A percentile compares a stretch with the other conserved stretches of the same genome.
These are phyloP conservation scores for Sphaerodactylus townsendi DNA, from an alignment of 2,113 vertebrate genomes.

Conservation along the genomic window DNA sequence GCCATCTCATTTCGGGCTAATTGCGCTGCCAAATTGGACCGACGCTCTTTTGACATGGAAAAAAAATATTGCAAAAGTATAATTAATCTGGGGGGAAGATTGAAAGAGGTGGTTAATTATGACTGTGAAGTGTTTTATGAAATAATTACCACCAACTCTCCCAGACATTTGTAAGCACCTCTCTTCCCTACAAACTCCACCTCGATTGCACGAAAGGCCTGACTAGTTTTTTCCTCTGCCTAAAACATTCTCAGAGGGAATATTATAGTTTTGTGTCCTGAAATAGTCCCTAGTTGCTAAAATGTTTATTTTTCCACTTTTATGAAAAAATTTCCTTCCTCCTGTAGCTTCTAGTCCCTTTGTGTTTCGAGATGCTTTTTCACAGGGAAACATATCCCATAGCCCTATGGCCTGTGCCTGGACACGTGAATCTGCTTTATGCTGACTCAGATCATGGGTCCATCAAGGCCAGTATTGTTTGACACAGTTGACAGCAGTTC, in stretches of 20 bases:
- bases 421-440: too few species aligned
- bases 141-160: conserved; percentile 48
- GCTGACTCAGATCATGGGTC: too few species aligned
- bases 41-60: conserved; percentile 55
- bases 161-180: conserved; percentile 37
- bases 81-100: conserved; percentile 48
- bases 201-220: neutral
- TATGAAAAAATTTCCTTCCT: conserved; percentile 23
- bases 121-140: conserved; percentile 35
- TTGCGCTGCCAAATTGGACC: conserved; percentile 62
- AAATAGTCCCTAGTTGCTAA: neutral
- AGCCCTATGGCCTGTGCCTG: too few species aligned
- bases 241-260: conserved; percentile 3
- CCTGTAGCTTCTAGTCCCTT: neutral
- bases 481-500: too few species aligned
- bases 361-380: too few species aligned
- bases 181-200: neutral
- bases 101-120: neutral
- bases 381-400: too few species aligned
- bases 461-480: too few species aligned
- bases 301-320: conserved; percentile 20
- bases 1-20: conserved; percentile 69
- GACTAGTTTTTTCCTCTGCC: conserved; percentile 10
- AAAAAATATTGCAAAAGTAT: conserved; percentile 56
- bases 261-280: conserved; percentile 16